Evolutionary conservation across 1,140 invertebrate genomes (phyloP), one percentile per base, ranked within the genome.

Genomic region (Scaptomyza graminum): DNA sequence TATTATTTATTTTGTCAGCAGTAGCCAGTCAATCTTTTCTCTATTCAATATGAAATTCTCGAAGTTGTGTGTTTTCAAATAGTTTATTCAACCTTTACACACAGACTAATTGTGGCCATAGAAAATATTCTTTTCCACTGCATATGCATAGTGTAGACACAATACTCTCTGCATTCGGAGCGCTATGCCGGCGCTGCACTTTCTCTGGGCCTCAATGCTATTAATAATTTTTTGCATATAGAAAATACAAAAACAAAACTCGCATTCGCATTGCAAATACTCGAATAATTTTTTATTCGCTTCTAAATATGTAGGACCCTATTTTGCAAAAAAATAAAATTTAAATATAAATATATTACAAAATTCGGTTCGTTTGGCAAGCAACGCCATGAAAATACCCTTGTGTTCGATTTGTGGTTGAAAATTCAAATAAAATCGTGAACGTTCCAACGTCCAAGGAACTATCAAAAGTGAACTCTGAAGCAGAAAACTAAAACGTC

Each of bases 61-160:
- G 41, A 28, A 28, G 9, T 31, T 41, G 43, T 46, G 6, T 57
- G 16, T 28, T 52, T 31, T 34, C 62, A 46, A 67, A 49, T 72
- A 59, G 69, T 72, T 72, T 54, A 72, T 25, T 60, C 69, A 72
- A 67, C 56, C 69, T 55, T 61, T 61, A 41, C 69, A 37, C 63
- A 60, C 69, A 67, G 69, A 72, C 69, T 72, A 72, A 72, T 72
- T 72, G 64, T 67, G 69, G 31, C 52, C 49, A 72, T 59, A 8
- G 43, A 12, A 54, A 60, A 60, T 60, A 59, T 12, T 47, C 49
- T 59, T 71, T 59, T 37, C n/a, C 22, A 51, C 31, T 60, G 55
- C 68, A 52, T 66, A 56, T 65, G 67, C 61, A 70, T 51, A 49
- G 56, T 16, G 13, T 47, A 7, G 46, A 37, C 51, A 47, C 9